A percentile compares a stretch with the other conserved stretches of the same genome.
Conservation (phyloP, 2,888 invertebrate species). For the Fissipunctia ypsillon region DNA sequence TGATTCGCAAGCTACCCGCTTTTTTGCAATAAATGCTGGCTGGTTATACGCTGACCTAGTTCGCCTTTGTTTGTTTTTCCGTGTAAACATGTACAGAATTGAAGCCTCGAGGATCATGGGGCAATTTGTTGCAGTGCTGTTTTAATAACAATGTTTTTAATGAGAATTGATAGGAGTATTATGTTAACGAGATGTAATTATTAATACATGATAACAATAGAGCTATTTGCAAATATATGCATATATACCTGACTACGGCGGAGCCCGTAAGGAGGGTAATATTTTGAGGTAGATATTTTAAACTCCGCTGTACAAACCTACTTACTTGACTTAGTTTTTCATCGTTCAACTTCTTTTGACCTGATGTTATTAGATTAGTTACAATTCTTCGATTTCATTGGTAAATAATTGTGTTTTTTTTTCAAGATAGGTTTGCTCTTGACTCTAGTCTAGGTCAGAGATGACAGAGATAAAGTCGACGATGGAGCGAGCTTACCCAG, state of each 20-base stretch:
- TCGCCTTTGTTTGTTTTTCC: constrained; percentile 70
- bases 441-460: no score
- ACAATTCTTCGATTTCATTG: no score
- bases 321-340: neutral
- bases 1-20: constrained; percentile 66
- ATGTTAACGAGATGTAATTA: neutral
- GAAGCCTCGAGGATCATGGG: constrained; percentile 48
- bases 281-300: no score
- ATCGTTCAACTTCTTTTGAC: no score
- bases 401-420: neutral
- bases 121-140: constrained; percentile 43
- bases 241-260: no score
- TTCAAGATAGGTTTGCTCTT: no score
- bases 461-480: no score
- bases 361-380: no score
- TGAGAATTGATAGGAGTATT: neutral
- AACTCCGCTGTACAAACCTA: no score
- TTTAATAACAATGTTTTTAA: constrained; percentile 41
- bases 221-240: no score
- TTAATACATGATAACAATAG: neutral
- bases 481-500: no score
- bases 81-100: constrained; percentile 60
- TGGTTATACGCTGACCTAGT: constrained; percentile 73
- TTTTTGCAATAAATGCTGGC: constrained; percentile 72
- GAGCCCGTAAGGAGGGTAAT: no score